Base-by-base conservation (phyloP, 2,797 vertebrate genomes). In the Gastrophryne carolinensis region DNA sequence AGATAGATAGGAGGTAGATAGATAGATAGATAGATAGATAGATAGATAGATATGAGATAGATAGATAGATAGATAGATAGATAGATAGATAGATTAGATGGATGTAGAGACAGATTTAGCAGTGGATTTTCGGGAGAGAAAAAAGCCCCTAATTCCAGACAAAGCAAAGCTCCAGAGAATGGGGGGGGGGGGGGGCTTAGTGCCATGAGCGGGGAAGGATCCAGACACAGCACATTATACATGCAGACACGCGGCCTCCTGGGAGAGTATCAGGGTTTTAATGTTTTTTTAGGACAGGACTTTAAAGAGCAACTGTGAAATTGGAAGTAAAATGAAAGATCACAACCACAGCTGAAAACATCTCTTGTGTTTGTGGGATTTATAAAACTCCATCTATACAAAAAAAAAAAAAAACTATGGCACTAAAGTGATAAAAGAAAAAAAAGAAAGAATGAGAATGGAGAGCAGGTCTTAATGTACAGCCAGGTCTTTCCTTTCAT, bases 81-180 rank as follows among this genome's bases (percentile, higher is more conserved):
- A 39, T 39, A 39, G 9, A 13, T 13, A 6, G 9, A 13, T 13
- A 35, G 3, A 35, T n/a, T 35, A 49, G 2, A n/a, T 49, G 12
- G 3, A 35, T 35, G 12, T 2, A 35, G 8, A 9, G 3, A 35
- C 2, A 35, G 8, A 1, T 39, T 1, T n/a, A n/a, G n/a, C 81
- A 63, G 75, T 0, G 9, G 64, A 75, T 72, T 82, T 80, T 79
- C 80, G 78, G 65, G 32, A 29, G 6, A 21, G 11, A 81, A 80
- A 80, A 83, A 84, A 82, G 80, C 76, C 84, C 3, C 15, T 17
- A 44, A n/a, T 44, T 44, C 13, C 76, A 84, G 84, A 83, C 82
- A 83, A 79, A 75, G 78, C 73, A 84, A 86, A 82, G 78, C 86
- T 82, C 86, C 72, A 79, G 83, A 82, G 86, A 79, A 85, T 84